These are phyloP conservation scores for Ommatoiulus sabulosus DNA, from an alignment of 2,888 invertebrate genomes.

Conservation along the genomic window DNA sequence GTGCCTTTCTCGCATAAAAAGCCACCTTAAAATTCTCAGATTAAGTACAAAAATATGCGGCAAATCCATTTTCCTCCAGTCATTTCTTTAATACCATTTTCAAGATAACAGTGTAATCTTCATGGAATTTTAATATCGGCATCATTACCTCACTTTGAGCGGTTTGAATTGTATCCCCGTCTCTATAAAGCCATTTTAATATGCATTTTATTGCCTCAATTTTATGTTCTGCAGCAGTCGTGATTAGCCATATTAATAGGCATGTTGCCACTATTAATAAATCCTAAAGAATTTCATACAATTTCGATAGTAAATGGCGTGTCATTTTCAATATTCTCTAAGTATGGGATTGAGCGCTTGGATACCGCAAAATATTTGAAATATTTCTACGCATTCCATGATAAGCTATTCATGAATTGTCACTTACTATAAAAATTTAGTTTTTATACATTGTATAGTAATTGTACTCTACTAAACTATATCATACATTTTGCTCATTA, in stretches of 20 bases:
- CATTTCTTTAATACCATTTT: not conserved
- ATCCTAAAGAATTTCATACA: not conserved
- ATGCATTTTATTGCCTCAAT: not conserved
- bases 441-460: too few species aligned
- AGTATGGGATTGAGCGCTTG: not conserved
- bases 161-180: not conserved
- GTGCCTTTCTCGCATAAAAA: not conserved
- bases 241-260: not conserved
- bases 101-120: not conserved
- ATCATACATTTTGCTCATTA: too few species aligned
- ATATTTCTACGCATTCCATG: too few species aligned
- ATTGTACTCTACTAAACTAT: too few species aligned
- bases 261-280: not conserved
- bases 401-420: too few species aligned
- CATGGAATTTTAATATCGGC: not conserved
- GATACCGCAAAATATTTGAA: not conserved
- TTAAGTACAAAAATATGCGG: not conserved
- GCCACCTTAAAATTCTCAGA: not conserved
- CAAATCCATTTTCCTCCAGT: constrained; percentile 5
- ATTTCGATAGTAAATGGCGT: not conserved
- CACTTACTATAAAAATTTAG: not conserved
- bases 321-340: not conserved
- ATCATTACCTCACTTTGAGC: not conserved
- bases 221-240: not conserved
- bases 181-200: not conserved